A percentile compares a stretch with the other conserved stretches of the same genome.
phyloP scores from a whole-genome alignment of 2,888 invertebrate genomes.

The Tachina grossa region DNA sequence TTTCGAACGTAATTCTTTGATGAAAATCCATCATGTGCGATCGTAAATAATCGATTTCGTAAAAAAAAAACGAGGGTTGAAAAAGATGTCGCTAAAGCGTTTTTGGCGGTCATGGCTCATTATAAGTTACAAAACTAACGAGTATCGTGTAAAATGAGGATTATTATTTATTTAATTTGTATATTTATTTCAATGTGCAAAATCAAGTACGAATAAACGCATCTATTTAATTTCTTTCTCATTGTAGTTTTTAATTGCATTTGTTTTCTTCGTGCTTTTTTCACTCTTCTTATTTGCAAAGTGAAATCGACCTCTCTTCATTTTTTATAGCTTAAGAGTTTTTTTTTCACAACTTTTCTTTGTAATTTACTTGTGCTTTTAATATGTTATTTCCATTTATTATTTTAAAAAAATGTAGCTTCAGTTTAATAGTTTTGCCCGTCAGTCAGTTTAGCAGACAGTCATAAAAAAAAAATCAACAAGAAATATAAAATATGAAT shows the following conservation, averaged over 20 bases:
- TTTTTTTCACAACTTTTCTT: conserved; percentile 30
- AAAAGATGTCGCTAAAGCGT: too few relatives aligned
- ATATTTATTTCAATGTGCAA: conserved; percentile 27
- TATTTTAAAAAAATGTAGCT: conserved; percentile 43
- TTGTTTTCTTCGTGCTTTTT: conserved; percentile 18
- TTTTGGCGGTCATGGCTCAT: too few relatives aligned
- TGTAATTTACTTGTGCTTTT: conserved; percentile 55
- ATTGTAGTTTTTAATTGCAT: conserved; percentile 23
- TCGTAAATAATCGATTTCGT: too few relatives aligned
- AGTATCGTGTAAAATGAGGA: too few relatives aligned
- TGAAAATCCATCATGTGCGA: too few relatives aligned
- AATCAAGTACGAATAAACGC: conserved; percentile 47
- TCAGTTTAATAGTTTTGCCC: conserved; percentile 58
- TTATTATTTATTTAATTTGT: not conserved
- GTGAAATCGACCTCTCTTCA: conserved; percentile 68
- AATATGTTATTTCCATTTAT: conserved; percentile 51
- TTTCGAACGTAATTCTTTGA: too few relatives aligned
- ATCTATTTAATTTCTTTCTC: conserved; percentile 61
- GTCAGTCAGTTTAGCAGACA: conserved; percentile 53
- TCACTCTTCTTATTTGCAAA: conserved; percentile 62
- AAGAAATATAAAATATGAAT: conserved; percentile 3
- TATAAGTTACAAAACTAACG: too few relatives aligned
- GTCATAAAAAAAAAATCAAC: conserved; percentile 21
- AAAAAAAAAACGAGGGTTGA: too few relatives aligned
- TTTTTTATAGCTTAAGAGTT: conserved; percentile 16